A percentile compares a stretch with the other conserved stretches of the same genome.
phyloP scores from a whole-genome alignment of 2,797 vertebrate species.

The Lophius americanus region DNA sequence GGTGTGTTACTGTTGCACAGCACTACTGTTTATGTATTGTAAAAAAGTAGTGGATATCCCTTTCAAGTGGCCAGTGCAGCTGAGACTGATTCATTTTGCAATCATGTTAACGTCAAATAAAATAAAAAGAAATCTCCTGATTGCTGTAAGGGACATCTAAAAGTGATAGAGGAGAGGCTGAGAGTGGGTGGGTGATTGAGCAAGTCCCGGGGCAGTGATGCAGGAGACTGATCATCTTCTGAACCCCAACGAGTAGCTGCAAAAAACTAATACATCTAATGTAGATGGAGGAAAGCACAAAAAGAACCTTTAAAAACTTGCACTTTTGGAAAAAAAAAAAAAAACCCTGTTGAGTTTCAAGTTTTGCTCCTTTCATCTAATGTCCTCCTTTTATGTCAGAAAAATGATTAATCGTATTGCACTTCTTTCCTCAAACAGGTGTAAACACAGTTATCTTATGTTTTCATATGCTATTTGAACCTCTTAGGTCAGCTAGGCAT shows the following conservation, averaged over 20 bases:
- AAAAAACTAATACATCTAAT: constrained; percentile 7
- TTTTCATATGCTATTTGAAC: constrained; percentile 67
- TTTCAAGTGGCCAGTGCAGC: constrained; percentile 6
- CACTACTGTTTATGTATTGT: not conserved
- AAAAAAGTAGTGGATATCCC: constrained; percentile 5
- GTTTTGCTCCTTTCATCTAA: constrained; percentile 27
- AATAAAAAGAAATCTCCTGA: constrained; percentile 44
- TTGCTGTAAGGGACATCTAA: constrained; percentile 45
- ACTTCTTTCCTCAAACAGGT: constrained; percentile 57
- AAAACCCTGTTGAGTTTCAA: not conserved
- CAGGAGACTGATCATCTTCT: constrained; percentile 38
- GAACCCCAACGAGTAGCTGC: constrained; percentile 10
- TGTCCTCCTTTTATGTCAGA: constrained; percentile 46
- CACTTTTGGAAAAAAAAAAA: not conserved
- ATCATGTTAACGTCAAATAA: constrained; percentile 17
- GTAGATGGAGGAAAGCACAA: not conserved
- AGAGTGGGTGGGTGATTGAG: constrained; percentile 44
- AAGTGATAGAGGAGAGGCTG: constrained; percentile 17
- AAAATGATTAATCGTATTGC: constrained; percentile 74
- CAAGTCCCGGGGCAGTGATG: constrained; percentile 39
- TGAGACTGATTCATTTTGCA: constrained; percentile 10
- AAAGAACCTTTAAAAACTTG: not conserved
- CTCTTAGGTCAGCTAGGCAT: constrained; percentile 63
- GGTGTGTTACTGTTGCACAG: not conserved
- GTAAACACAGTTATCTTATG: constrained; percentile 74